These are phyloP conservation scores for Brotula barbata DNA, from an alignment of 2,797 vertebrate genomes.

Conservation along the genomic window DNA sequence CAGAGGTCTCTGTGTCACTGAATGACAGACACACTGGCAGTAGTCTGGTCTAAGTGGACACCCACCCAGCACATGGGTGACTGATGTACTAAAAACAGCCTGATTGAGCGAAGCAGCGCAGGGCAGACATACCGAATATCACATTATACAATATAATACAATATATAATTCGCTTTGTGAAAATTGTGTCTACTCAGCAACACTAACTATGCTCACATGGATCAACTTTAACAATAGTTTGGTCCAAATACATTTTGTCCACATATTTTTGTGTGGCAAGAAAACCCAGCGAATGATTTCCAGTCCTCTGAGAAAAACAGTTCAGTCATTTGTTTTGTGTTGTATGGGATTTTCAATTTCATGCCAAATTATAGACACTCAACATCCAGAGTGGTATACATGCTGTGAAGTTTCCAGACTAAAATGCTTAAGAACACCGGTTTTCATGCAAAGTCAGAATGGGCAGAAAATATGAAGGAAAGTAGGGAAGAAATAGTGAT, in stretches of 20 bases:
- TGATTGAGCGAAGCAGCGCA: not conserved
- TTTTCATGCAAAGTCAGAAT: constrained; percentile 11
- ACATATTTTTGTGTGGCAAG: constrained; percentile 54
- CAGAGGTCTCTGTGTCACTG: constrained; percentile 29
- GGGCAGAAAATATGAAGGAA: too few relatives aligned
- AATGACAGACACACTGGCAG: constrained; percentile 29
- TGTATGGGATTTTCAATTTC: constrained; percentile 38
- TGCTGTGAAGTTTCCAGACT: constrained; percentile 2
- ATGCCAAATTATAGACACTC: constrained; percentile 33
- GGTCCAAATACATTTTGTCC: constrained; percentile 42
- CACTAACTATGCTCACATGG: constrained; percentile 9
- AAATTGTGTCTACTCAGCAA: constrained; percentile 48
- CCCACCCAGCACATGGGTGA: constrained; percentile 39
- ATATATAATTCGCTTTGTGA: too few relatives aligned
- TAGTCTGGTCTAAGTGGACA: constrained; percentile 38
- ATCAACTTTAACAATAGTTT: constrained; percentile 21
- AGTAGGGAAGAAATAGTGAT: too few relatives aligned
- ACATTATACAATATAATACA: constrained; percentile 6
- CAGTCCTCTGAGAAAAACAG: constrained; percentile 31
- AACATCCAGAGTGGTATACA: constrained; percentile 1
- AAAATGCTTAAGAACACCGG: not conserved
- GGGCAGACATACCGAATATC: not conserved
- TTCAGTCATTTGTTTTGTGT: constrained; percentile 31
- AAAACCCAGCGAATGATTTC: constrained; percentile 32
- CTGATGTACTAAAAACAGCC: constrained; percentile 32